Base-by-base conservation (phyloP, 2,888 invertebrate genomes). In the Epistrophe eligans region DNA sequence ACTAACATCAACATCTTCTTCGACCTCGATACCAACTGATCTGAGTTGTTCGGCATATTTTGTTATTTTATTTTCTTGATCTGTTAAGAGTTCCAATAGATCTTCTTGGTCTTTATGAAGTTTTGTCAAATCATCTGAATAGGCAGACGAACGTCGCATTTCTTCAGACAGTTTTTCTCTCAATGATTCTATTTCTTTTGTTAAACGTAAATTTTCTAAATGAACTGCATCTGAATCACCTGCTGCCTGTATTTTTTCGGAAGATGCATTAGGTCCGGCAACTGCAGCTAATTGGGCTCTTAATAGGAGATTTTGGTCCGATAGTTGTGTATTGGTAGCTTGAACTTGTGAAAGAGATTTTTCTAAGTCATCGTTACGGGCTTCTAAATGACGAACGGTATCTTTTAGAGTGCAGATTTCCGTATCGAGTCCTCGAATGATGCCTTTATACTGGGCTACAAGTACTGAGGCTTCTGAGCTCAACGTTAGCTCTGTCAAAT, bases 21-120 rank as follows among this genome's bases (percentile, higher is more conserved):
- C 90, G 1, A 90, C 85, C 0, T 89, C 72, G 45, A 90, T 79
- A 15, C 92, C 96, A 32, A 95, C 93, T 0, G 94, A 93, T 15
- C 93, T 89, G 32, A 96, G 91, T 64, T 94, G 94, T 89, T 94
- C 92, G 90, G 95, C 96, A 92, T 96, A 97, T 70, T 94, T 93
- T 60, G 93, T 94, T 48, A 97, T 93, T 92, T 96, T 96, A 72
- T 91, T 91, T 84, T 93, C 99, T 94, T 99, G 98, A 92, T 99
- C 98, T 0, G 97, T 96, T 50, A 99, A 93, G 79, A 99, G 93
- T 90, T 97, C 96, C 77, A 99, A 93, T 87, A 99, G 93, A 93
- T 99, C 98, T 89, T 99, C 99, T 92, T 99, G 99, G 91, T 99
- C 99, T 91, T 96, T 97, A 91, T 95, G 95, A 85, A 98, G 91